phyloP scores from a whole-genome alignment of 2,797 vertebrate genomes.

The Cephalopachus bancanus region DNA sequence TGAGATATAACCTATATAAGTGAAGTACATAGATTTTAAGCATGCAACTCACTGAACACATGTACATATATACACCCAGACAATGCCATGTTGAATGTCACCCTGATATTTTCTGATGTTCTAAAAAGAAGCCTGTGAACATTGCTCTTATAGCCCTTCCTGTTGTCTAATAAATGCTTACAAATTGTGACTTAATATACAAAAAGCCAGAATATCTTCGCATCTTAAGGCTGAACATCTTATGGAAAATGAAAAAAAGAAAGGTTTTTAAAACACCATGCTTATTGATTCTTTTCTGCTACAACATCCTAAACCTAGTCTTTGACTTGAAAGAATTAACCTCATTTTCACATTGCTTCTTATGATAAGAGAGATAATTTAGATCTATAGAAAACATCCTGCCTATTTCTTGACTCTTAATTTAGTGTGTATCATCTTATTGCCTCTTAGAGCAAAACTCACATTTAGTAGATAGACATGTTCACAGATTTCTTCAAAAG shows the following conservation, averaged over 20 bases:
- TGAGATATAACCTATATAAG: background rate
- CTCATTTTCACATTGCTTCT: slow-evolving; percentile 14
- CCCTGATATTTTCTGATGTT: background rate
- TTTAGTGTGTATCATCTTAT: background rate
- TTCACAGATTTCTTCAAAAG: slow-evolving; percentile 27
- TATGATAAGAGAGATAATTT: slow-evolving; percentile 12
- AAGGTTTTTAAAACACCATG: background rate
- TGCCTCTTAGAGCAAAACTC: slow-evolving; percentile 8
- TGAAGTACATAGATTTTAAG: background rate
- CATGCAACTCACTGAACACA: background rate
- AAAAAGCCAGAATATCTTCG: background rate
- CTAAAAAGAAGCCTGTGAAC: background rate
- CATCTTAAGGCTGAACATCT: background rate
- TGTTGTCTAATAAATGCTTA: background rate
- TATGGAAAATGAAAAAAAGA: background rate
- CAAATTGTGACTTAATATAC: background rate
- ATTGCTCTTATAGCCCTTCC: background rate
- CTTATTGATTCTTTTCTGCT: slow-evolving; percentile 14
- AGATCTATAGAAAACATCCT: background rate
- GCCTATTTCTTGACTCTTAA: background rate
- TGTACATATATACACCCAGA: background rate
- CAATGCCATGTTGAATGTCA: background rate
- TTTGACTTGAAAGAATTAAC: slow-evolving; percentile 3
- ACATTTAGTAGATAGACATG: background rate
- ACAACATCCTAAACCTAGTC: background rate